These are phyloP conservation scores for Cryptus armator DNA, from an alignment of 2,888 invertebrate genomes.

Conservation along the genomic window DNA sequence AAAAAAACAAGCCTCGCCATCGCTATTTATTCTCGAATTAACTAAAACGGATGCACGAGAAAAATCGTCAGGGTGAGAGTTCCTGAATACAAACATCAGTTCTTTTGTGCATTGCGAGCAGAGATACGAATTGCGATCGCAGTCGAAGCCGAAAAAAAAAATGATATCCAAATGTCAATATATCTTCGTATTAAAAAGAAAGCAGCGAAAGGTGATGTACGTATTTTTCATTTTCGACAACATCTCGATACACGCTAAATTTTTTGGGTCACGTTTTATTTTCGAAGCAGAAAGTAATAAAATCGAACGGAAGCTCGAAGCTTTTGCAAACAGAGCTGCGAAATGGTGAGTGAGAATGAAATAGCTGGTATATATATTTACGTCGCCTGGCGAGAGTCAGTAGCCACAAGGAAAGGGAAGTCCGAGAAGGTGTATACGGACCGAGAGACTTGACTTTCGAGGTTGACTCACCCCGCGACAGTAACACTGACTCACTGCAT, in stretches of 20 bases:
- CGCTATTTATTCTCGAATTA: conserved; percentile 70
- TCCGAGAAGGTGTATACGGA: conserved; percentile 62
- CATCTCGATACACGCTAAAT: conserved; percentile 7
- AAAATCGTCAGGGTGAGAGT: conserved; percentile 36
- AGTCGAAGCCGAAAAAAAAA: not conserved
- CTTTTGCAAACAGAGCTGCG: conserved; percentile 5
- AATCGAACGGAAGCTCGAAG: conserved; percentile 14
- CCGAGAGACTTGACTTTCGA: conserved; percentile 67
- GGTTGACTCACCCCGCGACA: conserved; percentile 78
- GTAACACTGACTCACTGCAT: conserved; percentile 76
- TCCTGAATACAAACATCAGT: not conserved
- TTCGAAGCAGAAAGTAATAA: conserved; percentile 9
- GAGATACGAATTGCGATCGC: not conserved
- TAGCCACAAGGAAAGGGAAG: conserved; percentile 40
- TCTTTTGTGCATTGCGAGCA: not conserved
- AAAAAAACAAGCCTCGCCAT: conserved; percentile 2
- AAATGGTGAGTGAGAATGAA: conserved; percentile 34
- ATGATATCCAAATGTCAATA: not conserved
- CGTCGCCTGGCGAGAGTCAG: conserved; percentile 62
- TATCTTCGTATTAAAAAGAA: not conserved
- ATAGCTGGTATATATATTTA: conserved; percentile 71
- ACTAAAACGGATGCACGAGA: conserved; percentile 65
- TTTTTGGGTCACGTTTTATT: conserved; percentile 39
- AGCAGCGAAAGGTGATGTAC: not conserved
- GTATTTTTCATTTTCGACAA: not conserved